A percentile compares a stretch with the other conserved stretches of the same genome.
Evolutionary conservation across 2,113 vertebrate species (phyloP).

Genomic region (Oreocharis arfaki): DNA sequence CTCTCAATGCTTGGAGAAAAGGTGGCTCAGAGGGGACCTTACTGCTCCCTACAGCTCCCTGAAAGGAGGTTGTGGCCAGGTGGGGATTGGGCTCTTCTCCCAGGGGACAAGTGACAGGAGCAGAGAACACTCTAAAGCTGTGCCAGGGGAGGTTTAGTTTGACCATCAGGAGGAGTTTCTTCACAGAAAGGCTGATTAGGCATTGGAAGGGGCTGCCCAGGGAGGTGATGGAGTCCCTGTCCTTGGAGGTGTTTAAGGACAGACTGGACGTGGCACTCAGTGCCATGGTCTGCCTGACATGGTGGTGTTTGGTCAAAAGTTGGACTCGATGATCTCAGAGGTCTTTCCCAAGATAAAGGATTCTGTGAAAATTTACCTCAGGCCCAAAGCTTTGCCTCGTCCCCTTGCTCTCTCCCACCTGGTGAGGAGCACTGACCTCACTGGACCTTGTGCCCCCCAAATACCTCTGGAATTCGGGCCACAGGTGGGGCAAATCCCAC

Average conservation of each 20-base stretch:
- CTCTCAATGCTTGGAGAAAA: background rate
- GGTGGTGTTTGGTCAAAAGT: background rate
- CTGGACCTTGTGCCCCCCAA: background rate
- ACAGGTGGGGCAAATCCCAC: background rate
- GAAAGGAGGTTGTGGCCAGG: background rate
- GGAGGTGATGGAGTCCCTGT: accelerated
- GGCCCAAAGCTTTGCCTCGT: background rate
- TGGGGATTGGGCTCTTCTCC: background rate
- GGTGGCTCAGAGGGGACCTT: background rate
- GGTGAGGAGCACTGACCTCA: background rate
- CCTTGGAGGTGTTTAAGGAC: background rate
- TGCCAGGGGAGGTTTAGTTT: background rate
- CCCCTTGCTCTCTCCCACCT: no score
- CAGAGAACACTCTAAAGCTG: background rate
- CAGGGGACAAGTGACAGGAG: background rate
- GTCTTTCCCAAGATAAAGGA: background rate
- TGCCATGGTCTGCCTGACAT: background rate
- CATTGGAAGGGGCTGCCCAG: background rate
- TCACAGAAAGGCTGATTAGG: background rate
- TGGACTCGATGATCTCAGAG: background rate
- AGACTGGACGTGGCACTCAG: background rate
- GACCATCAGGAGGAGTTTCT: background rate
- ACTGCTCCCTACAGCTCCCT: accelerated
- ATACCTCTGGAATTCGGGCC: no score
- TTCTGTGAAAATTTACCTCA: background rate